These are phyloP conservation scores for Tragelaphus scriptus DNA, from an alignment of 2,113 vertebrate genomes.

Conservation along the genomic window DNA sequence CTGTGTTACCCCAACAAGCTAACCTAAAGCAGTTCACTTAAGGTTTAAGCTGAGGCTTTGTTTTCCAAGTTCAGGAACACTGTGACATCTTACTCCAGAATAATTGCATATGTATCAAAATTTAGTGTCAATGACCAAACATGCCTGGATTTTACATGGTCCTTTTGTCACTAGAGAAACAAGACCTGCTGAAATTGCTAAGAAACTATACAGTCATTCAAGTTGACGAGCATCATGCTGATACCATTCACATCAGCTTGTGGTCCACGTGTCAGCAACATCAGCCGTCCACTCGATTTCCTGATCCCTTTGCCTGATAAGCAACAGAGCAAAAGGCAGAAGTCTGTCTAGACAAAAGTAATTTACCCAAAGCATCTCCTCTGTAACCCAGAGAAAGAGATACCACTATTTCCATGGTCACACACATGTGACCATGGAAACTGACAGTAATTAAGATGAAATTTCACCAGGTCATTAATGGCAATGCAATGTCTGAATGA, in stretches of 20 bases:
- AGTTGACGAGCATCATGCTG: not conserved
- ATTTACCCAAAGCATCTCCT: conserved; percentile 25
- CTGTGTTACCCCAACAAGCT: conserved; percentile 24
- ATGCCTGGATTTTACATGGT: conserved; percentile 55
- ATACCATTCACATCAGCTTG: conserved; percentile 18
- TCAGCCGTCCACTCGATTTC: conserved; percentile 40
- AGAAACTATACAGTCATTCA: not conserved
- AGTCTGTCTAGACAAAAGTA: conserved; percentile 53
- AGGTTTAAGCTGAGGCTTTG: conserved; percentile 60
- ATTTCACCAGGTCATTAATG: conserved; percentile 23
- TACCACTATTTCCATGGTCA: not conserved
- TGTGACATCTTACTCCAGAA: conserved; percentile 50
- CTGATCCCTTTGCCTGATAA: not conserved
- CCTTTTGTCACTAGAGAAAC: conserved; percentile 26
- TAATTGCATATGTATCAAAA: conserved; percentile 50
- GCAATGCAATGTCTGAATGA: not conserved
- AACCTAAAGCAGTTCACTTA: conserved; percentile 59
- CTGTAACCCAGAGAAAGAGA: conserved; percentile 60
- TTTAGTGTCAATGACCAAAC: conserved; percentile 57
- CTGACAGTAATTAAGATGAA: conserved; percentile 46
- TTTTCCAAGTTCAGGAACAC: conserved; percentile 61
- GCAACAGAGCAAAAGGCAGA: not conserved
- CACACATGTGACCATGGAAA: conserved; percentile 52
- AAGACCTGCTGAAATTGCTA: conserved; percentile 51
- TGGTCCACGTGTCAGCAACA: conserved; percentile 2